Conservation (phyloP, 2,888 invertebrate genomes). For the Caenorhabditis sp. region DNA sequence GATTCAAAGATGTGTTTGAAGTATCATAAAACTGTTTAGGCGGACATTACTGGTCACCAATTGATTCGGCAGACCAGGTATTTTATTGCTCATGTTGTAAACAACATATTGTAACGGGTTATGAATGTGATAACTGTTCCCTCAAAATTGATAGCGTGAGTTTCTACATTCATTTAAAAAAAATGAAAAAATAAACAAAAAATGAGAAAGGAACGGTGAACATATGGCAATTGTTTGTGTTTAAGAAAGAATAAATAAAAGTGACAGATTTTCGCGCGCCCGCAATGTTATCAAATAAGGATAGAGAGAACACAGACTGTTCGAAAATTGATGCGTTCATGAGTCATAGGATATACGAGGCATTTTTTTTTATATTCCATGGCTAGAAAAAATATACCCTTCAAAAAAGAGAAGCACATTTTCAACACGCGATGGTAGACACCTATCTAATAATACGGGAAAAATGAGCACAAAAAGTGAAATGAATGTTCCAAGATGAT, state of each 20-base stretch:
- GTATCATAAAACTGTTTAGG: slow-evolving; percentile 33
- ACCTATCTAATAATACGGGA: too few species aligned
- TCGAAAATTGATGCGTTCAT: too few species aligned
- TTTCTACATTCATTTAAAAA: slow-evolving; percentile 6
- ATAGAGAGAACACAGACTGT: too few species aligned
- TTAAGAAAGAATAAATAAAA: background rate
- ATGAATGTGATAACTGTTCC: slow-evolving; percentile 53
- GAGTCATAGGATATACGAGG: too few species aligned
- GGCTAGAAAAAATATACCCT: too few species aligned
- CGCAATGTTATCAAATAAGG: too few species aligned
- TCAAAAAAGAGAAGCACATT: too few species aligned
- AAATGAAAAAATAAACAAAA: background rate
- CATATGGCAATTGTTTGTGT: background rate
- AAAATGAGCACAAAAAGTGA: too few species aligned
- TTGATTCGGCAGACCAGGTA: slow-evolving; percentile 37
- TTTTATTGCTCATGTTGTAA: slow-evolving; percentile 49
- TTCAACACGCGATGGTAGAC: too few species aligned
- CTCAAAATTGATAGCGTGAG: slow-evolving; percentile 47
- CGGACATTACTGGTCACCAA: slow-evolving; percentile 51
- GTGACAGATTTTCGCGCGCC: background rate
- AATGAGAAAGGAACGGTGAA: background rate
- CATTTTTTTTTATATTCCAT: too few species aligned
- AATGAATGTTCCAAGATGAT: too few species aligned
- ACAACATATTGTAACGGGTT: slow-evolving; percentile 43
- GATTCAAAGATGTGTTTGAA: slow-evolving; percentile 10